phyloP scores from a whole-genome alignment of 1,140 invertebrate genomes.

The Drosophila bipectinata region DNA sequence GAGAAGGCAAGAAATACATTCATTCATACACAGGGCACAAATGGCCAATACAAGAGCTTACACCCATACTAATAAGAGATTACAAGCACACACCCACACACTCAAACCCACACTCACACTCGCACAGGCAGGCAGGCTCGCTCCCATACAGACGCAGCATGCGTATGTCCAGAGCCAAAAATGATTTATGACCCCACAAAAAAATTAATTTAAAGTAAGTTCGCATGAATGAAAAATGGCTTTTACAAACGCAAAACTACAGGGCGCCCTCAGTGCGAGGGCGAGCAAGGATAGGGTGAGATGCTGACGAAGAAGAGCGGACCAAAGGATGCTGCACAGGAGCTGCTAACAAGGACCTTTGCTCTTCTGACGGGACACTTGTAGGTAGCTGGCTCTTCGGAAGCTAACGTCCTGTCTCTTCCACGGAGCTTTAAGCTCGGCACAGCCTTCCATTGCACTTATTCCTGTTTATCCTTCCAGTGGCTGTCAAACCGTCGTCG shows the following conservation, averaged over 20 bases:
- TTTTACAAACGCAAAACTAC: constrained; percentile 80
- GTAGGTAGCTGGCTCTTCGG: constrained; percentile 40
- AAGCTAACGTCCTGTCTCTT: constrained; percentile 14
- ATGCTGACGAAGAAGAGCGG: too few species aligned
- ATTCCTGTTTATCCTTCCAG: constrained; percentile 73
- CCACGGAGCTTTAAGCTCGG: constrained; percentile 56
- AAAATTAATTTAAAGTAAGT: constrained; percentile 83
- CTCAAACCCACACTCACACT: neutral
- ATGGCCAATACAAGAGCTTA: constrained; percentile 34
- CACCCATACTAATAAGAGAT: constrained; percentile 4
- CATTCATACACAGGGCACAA: constrained; percentile 58
- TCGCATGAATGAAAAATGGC: constrained; percentile 83
- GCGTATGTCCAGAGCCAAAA: constrained; percentile 74
- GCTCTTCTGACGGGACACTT: constrained; percentile 60
- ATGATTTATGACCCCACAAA: constrained; percentile 81
- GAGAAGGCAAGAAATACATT: constrained; percentile 41
- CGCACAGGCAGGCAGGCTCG: constrained; percentile 1
- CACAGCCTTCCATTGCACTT: constrained; percentile 67
- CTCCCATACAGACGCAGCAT: constrained; percentile 33
- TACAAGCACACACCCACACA: constrained; percentile 7
- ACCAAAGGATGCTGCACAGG: constrained; percentile 26
- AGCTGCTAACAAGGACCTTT: neutral
- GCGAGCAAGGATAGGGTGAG: neutral
- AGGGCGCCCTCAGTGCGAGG: constrained; percentile 45
- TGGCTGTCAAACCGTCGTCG: constrained; percentile 63